phyloP scores from a whole-genome alignment of 2,113 vertebrate species.

The Dasypus novemcinctus region DNA sequence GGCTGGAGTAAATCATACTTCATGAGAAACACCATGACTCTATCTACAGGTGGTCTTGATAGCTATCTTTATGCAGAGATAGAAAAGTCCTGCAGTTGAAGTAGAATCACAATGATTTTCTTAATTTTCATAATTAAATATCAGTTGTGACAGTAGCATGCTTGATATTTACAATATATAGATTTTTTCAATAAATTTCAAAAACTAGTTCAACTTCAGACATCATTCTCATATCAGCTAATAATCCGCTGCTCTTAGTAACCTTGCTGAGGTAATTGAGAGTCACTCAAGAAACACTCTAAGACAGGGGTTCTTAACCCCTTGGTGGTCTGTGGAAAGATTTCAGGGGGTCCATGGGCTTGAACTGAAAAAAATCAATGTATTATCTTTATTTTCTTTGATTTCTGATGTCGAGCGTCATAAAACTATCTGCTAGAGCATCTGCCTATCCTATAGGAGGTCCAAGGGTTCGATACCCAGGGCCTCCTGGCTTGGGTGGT shows the following conservation, averaged over 20 bases:
- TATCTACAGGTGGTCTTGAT: neutral
- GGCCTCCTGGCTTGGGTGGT: too few species aligned
- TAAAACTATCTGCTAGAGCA: too few species aligned
- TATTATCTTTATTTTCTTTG: too few species aligned
- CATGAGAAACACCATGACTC: neutral
- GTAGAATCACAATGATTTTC: neutral
- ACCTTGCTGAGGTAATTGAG: neutral
- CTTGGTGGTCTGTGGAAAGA: too few species aligned
- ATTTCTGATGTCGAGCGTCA: too few species aligned
- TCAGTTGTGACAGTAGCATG: neutral
- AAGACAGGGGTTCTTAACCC: neutral
- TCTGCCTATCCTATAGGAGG: too few species aligned
- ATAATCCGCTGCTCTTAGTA: neutral
- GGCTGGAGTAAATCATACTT: neutral
- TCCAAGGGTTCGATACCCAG: too few species aligned
- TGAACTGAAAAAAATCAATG: too few species aligned
- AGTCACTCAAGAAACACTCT: neutral
- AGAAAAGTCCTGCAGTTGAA: neutral
- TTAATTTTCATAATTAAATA: slow-evolving; percentile 63
- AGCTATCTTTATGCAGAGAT: neutral
- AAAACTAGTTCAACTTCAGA: neutral
- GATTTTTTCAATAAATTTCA: slow-evolving; percentile 37
- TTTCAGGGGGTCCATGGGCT: too few species aligned
- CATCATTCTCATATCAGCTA: neutral
- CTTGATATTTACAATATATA: slow-evolving; percentile 25